Evolutionary conservation across 2,888 invertebrate genomes (phyloP).

Genomic region (Cerastis rubricosa): DNA sequence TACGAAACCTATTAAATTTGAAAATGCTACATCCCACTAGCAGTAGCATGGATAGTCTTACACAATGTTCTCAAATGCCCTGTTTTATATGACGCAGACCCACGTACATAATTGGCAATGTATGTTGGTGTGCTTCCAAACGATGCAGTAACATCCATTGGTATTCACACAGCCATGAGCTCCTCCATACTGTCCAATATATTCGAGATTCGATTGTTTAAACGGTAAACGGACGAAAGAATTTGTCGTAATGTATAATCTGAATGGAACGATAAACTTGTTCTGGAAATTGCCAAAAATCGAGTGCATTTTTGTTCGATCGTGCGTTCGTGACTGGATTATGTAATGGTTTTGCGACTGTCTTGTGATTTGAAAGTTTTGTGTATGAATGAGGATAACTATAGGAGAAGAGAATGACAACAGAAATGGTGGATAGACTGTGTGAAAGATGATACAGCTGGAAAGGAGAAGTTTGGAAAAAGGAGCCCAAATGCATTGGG

Average conservation of each 20-base stretch:
- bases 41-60: not conserved
- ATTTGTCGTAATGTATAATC: conserved; percentile 42
- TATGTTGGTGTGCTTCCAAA: conserved; percentile 61
- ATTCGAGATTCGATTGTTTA: conserved; percentile 36
- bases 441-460: not conserved
- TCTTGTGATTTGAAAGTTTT: not conserved
- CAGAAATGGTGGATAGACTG: not conserved
- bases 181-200: conserved; percentile 36
- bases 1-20: no score
- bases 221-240: conserved; percentile 57
- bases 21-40: no score
- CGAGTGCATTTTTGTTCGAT: not conserved
- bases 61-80: conserved; percentile 24
- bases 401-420: not conserved
- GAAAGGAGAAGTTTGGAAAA: not conserved
- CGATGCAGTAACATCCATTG: conserved; percentile 54
- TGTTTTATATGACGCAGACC: conserved; percentile 33
- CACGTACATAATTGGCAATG: conserved; percentile 56
- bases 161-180: conserved; percentile 44
- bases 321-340: conserved; percentile 17
- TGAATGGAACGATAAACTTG: conserved; percentile 38
- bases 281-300: conserved; percentile 18
- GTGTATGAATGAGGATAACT: not conserved
- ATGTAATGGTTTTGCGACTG: not conserved
- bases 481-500: not conserved